Conservation (phyloP, 2,113 vertebrate genomes). For the Apteryx mantelli region DNA sequence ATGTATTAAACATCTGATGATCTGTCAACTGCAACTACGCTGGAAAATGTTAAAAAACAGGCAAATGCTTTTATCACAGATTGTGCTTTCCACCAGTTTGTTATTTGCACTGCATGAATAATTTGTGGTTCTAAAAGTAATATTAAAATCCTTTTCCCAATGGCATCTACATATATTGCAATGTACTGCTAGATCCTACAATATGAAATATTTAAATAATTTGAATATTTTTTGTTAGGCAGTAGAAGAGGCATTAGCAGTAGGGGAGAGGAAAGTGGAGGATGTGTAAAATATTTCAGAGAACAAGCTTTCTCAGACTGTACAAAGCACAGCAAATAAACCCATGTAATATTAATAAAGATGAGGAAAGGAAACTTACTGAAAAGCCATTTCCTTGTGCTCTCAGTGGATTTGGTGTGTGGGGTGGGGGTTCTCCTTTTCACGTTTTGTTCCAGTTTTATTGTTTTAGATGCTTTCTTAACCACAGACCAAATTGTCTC, state of each 20-base stretch:
- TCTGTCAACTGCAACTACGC: conserved; percentile 2
- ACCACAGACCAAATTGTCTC: neutral
- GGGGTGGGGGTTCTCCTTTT: neutral
- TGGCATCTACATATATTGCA: neutral
- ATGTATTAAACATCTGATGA: conserved; percentile 52
- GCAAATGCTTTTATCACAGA: conserved; percentile 26
- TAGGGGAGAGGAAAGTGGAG: neutral
- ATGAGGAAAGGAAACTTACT: neutral
- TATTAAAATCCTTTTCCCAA: conserved; percentile 55
- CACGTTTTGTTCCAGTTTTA: neutral
- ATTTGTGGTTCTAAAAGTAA: conserved; percentile 52
- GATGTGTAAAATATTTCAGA: conserved; percentile 30
- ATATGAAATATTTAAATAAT: conserved; percentile 66
- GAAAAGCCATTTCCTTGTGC: neutral
- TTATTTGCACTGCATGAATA: conserved; percentile 53
- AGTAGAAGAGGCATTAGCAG: neutral
- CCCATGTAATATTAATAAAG: conserved; percentile 1
- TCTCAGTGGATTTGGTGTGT: neutral
- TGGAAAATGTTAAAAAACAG: neutral
- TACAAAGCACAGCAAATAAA: conserved; percentile 22
- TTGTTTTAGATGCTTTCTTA: neutral
- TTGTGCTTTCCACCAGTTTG: neutral
- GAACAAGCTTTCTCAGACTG: neutral
- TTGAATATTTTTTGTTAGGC: conserved; percentile 13
- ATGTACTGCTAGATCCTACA: neutral